These are phyloP conservation scores for Parelbella ahira DNA, from an alignment of 2,888 invertebrate genomes.

Conservation along the genomic window DNA sequence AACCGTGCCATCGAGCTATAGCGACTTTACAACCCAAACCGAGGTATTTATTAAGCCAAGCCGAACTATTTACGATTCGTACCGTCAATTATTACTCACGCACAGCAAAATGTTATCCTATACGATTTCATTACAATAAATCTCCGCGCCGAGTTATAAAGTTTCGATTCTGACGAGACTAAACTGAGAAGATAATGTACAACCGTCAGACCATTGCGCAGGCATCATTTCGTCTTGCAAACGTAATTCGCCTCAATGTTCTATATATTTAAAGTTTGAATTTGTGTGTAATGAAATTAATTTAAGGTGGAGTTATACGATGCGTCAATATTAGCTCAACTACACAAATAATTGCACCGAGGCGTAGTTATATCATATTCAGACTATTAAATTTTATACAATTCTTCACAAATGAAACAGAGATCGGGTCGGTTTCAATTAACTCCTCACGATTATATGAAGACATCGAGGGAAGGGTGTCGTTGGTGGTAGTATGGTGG, in stretches of 20 bases:
- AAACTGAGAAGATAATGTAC: conserved; percentile 62
- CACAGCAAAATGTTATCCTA: conserved; percentile 60
- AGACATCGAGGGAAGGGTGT: too few species aligned
- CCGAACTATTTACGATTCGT: conserved; percentile 57
- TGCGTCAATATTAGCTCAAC: too few species aligned
- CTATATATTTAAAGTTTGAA: conserved; percentile 32
- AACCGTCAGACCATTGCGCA: conserved; percentile 56
- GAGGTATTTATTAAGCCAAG: conserved; percentile 52
- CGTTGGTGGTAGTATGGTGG: too few species aligned
- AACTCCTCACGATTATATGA: too few species aligned
- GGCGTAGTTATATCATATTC: too few species aligned
- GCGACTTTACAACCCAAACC: conserved; percentile 40
- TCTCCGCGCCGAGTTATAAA: conserved; percentile 61
- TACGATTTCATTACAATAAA: conserved; percentile 72
- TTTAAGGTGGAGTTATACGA: too few species aligned
- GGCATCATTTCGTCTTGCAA: conserved; percentile 34
- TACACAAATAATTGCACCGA: too few species aligned
- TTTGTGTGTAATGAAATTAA: conserved; percentile 26
- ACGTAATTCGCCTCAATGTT: conserved; percentile 36
- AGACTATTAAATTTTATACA: too few species aligned
- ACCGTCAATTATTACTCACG: conserved; percentile 54
- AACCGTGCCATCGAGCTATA: conserved; percentile 36
- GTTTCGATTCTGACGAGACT: conserved; percentile 60
- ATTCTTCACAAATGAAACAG: too few species aligned
- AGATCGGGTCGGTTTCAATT: too few species aligned